phyloP scores from a whole-genome alignment of 2,797 vertebrate genomes.

The Amphiprion clarkii region DNA sequence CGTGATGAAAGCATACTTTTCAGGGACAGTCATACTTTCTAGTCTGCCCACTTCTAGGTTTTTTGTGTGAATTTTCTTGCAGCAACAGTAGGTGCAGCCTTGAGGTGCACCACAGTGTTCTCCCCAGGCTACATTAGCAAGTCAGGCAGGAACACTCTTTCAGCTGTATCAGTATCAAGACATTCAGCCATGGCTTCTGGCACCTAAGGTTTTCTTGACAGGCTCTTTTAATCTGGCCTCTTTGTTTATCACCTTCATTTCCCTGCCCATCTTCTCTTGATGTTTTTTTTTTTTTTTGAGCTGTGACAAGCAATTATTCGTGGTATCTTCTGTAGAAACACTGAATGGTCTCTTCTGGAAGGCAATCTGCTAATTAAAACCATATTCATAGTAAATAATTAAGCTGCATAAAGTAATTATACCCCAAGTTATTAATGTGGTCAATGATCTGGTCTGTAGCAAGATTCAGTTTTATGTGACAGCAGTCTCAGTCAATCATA shows the following conservation, averaged over 20 bases:
- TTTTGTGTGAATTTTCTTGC: constrained; percentile 21
- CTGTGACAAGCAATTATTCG: too few relatives aligned
- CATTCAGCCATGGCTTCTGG: neutral
- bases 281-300: too few relatives aligned
- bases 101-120: neutral
- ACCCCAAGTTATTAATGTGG: neutral
- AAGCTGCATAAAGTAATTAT: neutral
- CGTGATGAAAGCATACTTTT: constrained; percentile 4
- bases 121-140: neutral
- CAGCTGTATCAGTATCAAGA: neutral
- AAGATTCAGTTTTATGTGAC: neutral
- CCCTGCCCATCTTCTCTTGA: too few relatives aligned
- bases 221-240: neutral
- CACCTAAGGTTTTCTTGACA: neutral
- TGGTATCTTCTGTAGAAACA: too few relatives aligned
- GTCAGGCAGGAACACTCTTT: neutral
- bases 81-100: neutral
- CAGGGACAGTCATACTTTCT: constrained; percentile 7
- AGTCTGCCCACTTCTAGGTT: neutral
- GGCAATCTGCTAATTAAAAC: too few relatives aligned
- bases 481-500: too few relatives aligned
- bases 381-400: too few relatives aligned
- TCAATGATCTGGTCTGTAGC: neutral
- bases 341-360: too few relatives aligned
- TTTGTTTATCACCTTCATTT: neutral